These are phyloP conservation scores for Euura lappo DNA, from an alignment of 1,140 invertebrate species.

Conservation along the genomic window DNA sequence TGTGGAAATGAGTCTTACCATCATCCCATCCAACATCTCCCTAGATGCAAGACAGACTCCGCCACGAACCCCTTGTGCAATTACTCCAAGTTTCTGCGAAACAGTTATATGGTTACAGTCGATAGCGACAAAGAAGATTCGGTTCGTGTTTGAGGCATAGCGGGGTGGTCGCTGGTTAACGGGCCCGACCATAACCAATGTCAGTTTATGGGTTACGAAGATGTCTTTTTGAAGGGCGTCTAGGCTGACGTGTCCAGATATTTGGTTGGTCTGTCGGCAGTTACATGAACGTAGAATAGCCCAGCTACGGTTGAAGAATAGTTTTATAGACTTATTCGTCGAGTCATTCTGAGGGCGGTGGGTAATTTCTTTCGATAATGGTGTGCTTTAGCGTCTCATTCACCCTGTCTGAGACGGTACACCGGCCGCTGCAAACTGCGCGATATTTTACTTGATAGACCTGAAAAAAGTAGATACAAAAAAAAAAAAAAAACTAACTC, in stretches of 20 bases:
- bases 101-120: too few relatives aligned
- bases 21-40: too few relatives aligned
- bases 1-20: too few relatives aligned
- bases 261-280: constrained; percentile 4
- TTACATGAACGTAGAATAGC: not conserved
- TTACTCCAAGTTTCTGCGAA: too few relatives aligned
- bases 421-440: not conserved
- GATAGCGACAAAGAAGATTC: too few relatives aligned
- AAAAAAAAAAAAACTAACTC: not conserved
- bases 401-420: not conserved
- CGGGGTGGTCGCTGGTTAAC: not conserved
- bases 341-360: not conserved
- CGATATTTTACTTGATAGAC: not conserved
- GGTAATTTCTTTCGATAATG: constrained; percentile 1
- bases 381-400: not conserved
- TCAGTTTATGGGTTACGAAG: not conserved
- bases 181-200: not conserved
- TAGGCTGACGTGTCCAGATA: not conserved
- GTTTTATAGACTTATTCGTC: not conserved
- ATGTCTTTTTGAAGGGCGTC: not conserved
- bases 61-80: too few relatives aligned
- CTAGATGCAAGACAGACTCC: too few relatives aligned
- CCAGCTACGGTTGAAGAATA: not conserved
- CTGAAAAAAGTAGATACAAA: too few relatives aligned
- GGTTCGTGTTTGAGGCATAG: not conserved